These are phyloP conservation scores for Alfaro cultratus DNA, from an alignment of 2,797 vertebrate genomes.

Conservation along the genomic window DNA sequence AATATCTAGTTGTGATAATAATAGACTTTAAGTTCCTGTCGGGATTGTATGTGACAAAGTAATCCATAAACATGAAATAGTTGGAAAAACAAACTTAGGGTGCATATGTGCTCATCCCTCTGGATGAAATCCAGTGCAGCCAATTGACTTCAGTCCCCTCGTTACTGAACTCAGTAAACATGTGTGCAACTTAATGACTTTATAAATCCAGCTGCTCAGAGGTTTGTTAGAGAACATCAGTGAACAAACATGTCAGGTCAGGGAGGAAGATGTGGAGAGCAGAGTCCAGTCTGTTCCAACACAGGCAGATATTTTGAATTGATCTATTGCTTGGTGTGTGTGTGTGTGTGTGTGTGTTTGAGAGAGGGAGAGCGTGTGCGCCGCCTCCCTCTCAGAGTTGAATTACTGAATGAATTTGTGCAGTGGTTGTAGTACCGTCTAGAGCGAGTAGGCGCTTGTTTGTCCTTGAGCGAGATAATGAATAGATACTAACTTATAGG, in stretches of 20 bases:
- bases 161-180: not conserved
- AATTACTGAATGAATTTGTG: conserved; percentile 57
- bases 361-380: not conserved
- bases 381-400: not conserved
- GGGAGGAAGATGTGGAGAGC: not conserved
- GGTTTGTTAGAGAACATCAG: no score
- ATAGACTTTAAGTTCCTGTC: not conserved
- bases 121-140: not conserved
- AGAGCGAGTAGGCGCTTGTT: conserved; percentile 36
- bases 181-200: not conserved
- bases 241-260: not conserved
- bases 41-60: not conserved
- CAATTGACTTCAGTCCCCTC: not conserved
- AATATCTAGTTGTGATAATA: not conserved
- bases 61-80: not conserved
- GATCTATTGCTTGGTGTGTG: conserved; percentile 3
- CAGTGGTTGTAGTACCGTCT: conserved; percentile 46
- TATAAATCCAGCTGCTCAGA: not conserved
- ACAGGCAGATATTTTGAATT: conserved; percentile 13
- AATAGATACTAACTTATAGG: conserved; percentile 47
- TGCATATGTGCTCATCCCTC: not conserved
- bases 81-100: not conserved
- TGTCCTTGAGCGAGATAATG: conserved; percentile 72
- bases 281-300: conserved; percentile 3
- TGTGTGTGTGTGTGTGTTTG: not conserved